Percentiles rank a stretch among this genome's conserved stretches.
Conservation (phyloP, 2,888 invertebrate genomes). For the Phrixothrix hirtus region DNA sequence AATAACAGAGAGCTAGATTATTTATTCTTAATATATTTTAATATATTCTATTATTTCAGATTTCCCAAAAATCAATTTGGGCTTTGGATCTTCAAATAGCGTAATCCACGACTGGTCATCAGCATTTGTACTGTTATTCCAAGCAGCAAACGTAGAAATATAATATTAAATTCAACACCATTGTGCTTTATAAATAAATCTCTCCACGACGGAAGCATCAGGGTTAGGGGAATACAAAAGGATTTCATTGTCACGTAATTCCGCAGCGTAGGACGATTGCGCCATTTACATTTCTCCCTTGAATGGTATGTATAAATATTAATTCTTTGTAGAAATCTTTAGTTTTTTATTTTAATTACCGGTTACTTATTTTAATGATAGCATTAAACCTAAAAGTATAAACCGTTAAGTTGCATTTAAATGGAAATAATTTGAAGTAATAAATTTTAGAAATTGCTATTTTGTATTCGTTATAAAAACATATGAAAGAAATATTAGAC, state of each 20-base stretch:
- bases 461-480: too few relatives aligned
- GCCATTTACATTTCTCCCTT: slow-evolving; percentile 42
- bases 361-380: not conserved
- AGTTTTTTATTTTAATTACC: slow-evolving; percentile 2
- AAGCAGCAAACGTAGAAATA: slow-evolving; percentile 3
- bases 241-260: slow-evolving; percentile 42
- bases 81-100: too few relatives aligned
- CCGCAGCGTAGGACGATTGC: slow-evolving; percentile 39
- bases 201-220: slow-evolving; percentile 26
- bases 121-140: too few relatives aligned
- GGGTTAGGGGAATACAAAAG: slow-evolving; percentile 36
- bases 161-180: slow-evolving; percentile 22
- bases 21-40: too few relatives aligned
- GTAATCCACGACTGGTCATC: slow-evolving; percentile 3
- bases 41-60: not conserved
- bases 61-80: not conserved
- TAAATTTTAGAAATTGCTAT: too few relatives aligned
- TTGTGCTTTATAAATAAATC: slow-evolving; percentile 31
- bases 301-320: slow-evolving; percentile 40
- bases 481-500: too few relatives aligned
- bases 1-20: too few relatives aligned
- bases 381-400: too few relatives aligned
- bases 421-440: too few relatives aligned
- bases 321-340: slow-evolving; percentile 32
- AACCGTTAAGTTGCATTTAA: too few relatives aligned